A percentile compares a stretch with the other conserved stretches of the same genome.
These are phyloP conservation scores for Mormyrus lacerda DNA, from an alignment of 2,113 vertebrate species.

Conservation along the genomic window DNA sequence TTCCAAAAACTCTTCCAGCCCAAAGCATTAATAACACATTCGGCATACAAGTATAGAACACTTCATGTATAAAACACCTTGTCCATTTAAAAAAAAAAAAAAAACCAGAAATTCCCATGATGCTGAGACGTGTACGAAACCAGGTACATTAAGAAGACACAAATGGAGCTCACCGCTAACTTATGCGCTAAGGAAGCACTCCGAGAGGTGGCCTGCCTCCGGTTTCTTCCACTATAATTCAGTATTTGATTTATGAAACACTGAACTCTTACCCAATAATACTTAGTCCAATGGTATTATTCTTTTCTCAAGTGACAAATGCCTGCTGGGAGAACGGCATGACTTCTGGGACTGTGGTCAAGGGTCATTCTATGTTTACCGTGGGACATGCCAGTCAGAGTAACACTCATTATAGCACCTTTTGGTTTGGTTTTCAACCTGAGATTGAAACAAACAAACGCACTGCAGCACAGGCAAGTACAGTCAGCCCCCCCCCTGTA, in stretches of 20 bases:
- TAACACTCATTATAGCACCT: not conserved
- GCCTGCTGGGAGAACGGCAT: not conserved
- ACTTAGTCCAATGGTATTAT: not conserved
- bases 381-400: not conserved
- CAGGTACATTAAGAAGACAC: not conserved
- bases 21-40: not conserved
- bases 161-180: not conserved
- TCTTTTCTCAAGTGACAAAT: not conserved
- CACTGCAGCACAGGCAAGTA: not conserved
- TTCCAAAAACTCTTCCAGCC: not conserved
- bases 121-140: not conserved
- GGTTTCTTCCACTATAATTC: not conserved
- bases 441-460: not conserved
- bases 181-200: not conserved
- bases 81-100: not conserved
- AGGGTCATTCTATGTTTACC: not conserved
- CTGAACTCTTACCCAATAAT: not conserved
- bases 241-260: not conserved
- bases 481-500: not conserved
- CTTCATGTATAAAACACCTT: not conserved
- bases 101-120: not conserved
- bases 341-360: not conserved
- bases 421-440: not conserved
- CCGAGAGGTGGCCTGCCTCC: not conserved
- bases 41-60: not conserved